phyloP scores from a whole-genome alignment of 2,888 invertebrate genomes.

The Hypena proboscidalis region DNA sequence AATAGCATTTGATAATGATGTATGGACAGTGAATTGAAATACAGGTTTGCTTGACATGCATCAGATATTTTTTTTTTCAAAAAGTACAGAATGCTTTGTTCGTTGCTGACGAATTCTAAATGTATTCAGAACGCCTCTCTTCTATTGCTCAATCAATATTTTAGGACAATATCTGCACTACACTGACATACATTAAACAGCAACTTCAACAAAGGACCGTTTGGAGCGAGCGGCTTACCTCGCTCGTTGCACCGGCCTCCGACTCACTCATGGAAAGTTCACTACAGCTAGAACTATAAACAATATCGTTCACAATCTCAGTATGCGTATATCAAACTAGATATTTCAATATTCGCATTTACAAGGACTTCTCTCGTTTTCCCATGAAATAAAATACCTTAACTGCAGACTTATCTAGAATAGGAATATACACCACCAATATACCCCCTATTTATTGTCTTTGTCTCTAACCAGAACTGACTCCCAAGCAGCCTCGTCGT shows the following conservation, averaged over 20 bases:
- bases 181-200: slow-evolving; percentile 20
- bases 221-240: slow-evolving; percentile 13
- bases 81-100: slow-evolving; percentile 1
- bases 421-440: no score
- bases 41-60: no score
- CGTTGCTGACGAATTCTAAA: no score
- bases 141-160: slow-evolving; percentile 21
- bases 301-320: slow-evolving; percentile 48
- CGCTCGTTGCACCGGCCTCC: slow-evolving; percentile 12
- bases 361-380: slow-evolving; percentile 56
- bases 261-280: slow-evolving; percentile 34
- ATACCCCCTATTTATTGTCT: slow-evolving; percentile 60
- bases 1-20: no score
- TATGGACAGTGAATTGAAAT: no score
- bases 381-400: slow-evolving; percentile 45
- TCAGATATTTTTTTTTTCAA: neutral
- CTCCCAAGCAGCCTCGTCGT: slow-evolving; percentile 36
- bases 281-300: slow-evolving; percentile 34
- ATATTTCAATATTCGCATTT: slow-evolving; percentile 59
- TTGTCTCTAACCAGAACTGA: slow-evolving; percentile 47
- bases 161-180: slow-evolving; percentile 22
- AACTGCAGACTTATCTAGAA: slow-evolving; percentile 47
- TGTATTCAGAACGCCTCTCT: slow-evolving; percentile 6
- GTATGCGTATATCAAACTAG: slow-evolving; percentile 67
- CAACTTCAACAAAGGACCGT: slow-evolving; percentile 22